Evolutionary conservation across 2,888 invertebrate species (phyloP), one percentile per base, ranked within the genome.

Genomic region (Rhaphigaster nebulosa): DNA sequence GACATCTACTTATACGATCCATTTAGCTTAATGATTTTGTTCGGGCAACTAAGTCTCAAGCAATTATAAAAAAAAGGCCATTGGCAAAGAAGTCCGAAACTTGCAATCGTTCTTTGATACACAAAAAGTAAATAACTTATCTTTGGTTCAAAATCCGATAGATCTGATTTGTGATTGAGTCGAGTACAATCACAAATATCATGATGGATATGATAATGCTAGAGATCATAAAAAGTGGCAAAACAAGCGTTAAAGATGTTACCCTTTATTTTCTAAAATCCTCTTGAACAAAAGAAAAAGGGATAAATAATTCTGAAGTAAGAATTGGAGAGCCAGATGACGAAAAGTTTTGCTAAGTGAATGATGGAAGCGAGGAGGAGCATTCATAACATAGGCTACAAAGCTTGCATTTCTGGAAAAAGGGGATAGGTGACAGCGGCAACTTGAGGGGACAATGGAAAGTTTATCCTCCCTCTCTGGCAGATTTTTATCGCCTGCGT

Each of bases 401-500:
- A 84, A 84, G 84, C 45, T 41, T 1, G 45, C 84, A 84, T 84
- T 84, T n/a, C 45, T 45, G 26, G 84, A 50, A 84, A 45, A 84
- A 84, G 84, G 15, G 84, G 45, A 26, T 12, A 26, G 20, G 45
- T 45, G 45, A 45, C 84, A n/a, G 84, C 3, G 70, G 84, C 23
- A 84, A 45, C 84, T 84, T 84, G 45, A n/a, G 23, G 45, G 84
- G 45, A 45, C 45, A 45, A 84, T 45, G 26, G 84, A n/a, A 84
- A 84, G 3, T 26, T 45, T 10, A 15, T 15, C 13, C 84, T 20
- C 84, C 26, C 84, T n/a, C 84, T 15, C 26, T 13, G n/a, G 15
- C 26, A 84, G 84, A 84, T 84, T 84, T 84, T 84, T 84, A 84
- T 84, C 84, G 84, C 45, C n/a, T n/a, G 45, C 45, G 84, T 84